A percentile compares a stretch with the other conserved stretches of the same genome.
Conservation (phyloP, 2,888 invertebrate genomes). For the Caenorhabditis afra region DNA sequence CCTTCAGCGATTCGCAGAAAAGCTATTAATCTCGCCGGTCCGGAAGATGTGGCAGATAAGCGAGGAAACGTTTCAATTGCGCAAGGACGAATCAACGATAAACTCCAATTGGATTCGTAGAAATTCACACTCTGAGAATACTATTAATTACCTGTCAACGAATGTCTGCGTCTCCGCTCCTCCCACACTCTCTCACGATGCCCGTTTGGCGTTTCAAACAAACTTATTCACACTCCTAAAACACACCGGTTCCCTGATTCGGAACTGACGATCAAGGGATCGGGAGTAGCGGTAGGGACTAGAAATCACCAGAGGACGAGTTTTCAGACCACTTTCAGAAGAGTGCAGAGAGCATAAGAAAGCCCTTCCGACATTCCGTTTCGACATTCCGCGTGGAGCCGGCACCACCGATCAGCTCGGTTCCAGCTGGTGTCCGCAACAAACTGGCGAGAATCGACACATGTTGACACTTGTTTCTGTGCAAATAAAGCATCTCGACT, state of each 20-base stretch:
- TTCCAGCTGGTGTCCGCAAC: too few relatives aligned
- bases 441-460: too few relatives aligned
- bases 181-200: constrained; percentile 26
- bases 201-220: constrained; percentile 30
- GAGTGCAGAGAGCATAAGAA: too few relatives aligned
- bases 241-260: background rate
- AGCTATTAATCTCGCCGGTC: constrained; percentile 49
- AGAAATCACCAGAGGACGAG: too few relatives aligned
- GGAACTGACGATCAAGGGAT: background rate
- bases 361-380: too few relatives aligned
- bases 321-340: too few relatives aligned
- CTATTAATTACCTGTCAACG: constrained; percentile 57
- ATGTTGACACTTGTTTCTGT: too few relatives aligned
- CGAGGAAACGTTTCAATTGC: constrained; percentile 54
- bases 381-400: too few relatives aligned
- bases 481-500: too few relatives aligned
- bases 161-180: constrained; percentile 29
- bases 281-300: too few relatives aligned
- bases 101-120: constrained; percentile 47
- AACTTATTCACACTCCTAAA: constrained; percentile 44
- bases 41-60: constrained; percentile 56
- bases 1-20: constrained; percentile 27
- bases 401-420: too few relatives aligned
- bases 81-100: constrained; percentile 54
- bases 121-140: constrained; percentile 37